Base-by-base conservation (phyloP, 2,113 vertebrate genomes). In the Sander vitreus region DNA sequence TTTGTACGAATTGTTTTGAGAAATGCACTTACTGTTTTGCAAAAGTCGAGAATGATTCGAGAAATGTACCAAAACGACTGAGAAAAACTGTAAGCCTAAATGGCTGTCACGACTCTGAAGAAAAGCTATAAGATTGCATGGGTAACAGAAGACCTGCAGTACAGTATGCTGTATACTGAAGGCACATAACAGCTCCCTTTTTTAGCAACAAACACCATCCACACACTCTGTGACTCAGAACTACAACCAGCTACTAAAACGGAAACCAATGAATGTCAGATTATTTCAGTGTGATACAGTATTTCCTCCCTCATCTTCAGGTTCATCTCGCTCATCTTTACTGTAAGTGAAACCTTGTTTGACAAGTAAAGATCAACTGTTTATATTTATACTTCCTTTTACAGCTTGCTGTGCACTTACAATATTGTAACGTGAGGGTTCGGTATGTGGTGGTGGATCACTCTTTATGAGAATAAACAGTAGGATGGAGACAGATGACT, bases 151-250 rank as follows among this genome's bases (percentile, higher is more conserved):
- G 27, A 50, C 58, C 43, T 59, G 23, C 39, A 69, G 50, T 36
- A 23, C 25, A 63, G n/a, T 45, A 50, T 14, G 36, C 53, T 60
- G 53, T 13, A 6, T 3, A 77, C n/a, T 23, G 27, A 48, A 55
- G 25, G 62, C 43, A 59, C 53, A 54, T 64, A 77, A 62, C 72
- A 74, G 53, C 36, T 86, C 58, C 54, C 23, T 11, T 39, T 72
- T 88, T 80, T 80, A 79, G 84, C 76, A 80, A 69, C 80, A 81
- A 81, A 16, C 80, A 74, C 78, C 78, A 81, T 80, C 88, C 86
- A 57, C 86, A 79, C 75, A 89, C 88, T 43, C 27, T 43, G 60
- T 86, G 88, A 91, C 73, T 91, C 88, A 92, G 30, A 87, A 36
- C 54, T 78, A 80, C 70, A 73, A 50, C 50, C 54, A 1, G 74